A percentile compares a stretch with the other conserved stretches of the same genome.
Conservation (phyloP, 2,797 vertebrate species). For the Danio kyathit region DNA sequence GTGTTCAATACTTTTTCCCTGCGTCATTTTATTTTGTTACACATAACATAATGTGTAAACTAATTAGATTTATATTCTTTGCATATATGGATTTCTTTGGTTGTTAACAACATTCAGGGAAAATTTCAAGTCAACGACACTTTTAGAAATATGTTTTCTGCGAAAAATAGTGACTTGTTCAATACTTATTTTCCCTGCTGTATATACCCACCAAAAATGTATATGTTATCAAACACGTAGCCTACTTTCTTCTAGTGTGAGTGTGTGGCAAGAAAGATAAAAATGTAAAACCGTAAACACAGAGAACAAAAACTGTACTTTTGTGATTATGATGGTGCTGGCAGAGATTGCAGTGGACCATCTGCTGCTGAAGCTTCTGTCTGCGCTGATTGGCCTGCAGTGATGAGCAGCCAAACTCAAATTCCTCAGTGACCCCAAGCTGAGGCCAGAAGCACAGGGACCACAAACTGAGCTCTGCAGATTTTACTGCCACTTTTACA, state of each 20-base stretch:
- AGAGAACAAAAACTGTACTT: conserved; percentile 6
- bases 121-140: too few relatives aligned
- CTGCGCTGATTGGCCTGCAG: conserved; percentile 31
- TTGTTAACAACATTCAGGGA: too few relatives aligned
- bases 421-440: conserved; percentile 31
- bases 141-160: too few relatives aligned
- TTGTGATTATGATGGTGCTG: conserved; percentile 35
- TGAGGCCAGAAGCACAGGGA: conserved; percentile 18
- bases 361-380: conserved; percentile 24
- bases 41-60: too few relatives aligned
- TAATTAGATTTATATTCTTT: too few relatives aligned
- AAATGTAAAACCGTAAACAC: conserved; percentile 18
- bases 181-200: too few relatives aligned
- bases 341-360: conserved; percentile 24
- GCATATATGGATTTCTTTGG: too few relatives aligned
- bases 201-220: too few relatives aligned
- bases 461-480: neutral
- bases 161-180: too few relatives aligned
- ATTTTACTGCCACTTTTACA: conserved; percentile 20
- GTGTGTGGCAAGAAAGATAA: neutral
- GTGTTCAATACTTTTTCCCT: too few relatives aligned
- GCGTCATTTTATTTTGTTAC: too few relatives aligned
- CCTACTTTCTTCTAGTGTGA: neutral
- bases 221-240: neutral
- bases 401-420: conserved; percentile 22